A percentile compares a stretch with the other conserved stretches of the same genome.
Evolutionary conservation across 2,797 vertebrate species (phyloP).

Genomic region (Eutrigla gurnardus): DNA sequence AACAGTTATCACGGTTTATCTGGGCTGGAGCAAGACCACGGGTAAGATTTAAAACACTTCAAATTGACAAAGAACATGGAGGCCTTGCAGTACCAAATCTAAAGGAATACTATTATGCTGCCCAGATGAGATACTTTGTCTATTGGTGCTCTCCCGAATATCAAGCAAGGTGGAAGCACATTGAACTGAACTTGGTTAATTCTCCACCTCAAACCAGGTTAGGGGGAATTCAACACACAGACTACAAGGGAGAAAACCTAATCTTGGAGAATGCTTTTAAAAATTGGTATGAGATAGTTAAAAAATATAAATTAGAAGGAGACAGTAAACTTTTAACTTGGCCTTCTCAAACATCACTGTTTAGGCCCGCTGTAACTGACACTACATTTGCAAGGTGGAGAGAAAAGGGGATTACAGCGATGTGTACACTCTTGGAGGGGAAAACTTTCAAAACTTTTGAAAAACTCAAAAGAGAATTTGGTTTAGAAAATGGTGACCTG

Average conservation of each 20-base stretch:
- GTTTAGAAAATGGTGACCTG: neutral
- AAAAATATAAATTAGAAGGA: constrained; percentile 3
- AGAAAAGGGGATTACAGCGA: neutral
- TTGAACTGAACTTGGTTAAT: neutral
- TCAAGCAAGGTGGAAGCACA: neutral
- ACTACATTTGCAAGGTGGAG: neutral
- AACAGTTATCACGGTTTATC: constrained; percentile 18
- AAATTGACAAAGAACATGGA: neutral
- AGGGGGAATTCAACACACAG: neutral
- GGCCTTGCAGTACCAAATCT: neutral
- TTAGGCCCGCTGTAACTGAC: neutral
- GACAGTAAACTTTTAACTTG: neutral
- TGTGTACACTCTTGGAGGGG: neutral
- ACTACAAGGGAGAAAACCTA: neutral
- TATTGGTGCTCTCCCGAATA: constrained; percentile 4
- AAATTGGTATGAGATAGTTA: neutral
- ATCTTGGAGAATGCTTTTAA: neutral
- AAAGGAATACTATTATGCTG: constrained; percentile 12
- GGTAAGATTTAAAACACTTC: constrained; percentile 14
- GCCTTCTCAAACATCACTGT: neutral
- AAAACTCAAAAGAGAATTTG: neutral
- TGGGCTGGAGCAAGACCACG: constrained; percentile 8
- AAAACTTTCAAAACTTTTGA: neutral
- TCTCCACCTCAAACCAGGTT: neutral
- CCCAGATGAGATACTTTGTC: neutral